Conservation (phyloP, 2,888 invertebrate genomes). For the Rhyacophila evoluta region DNA sequence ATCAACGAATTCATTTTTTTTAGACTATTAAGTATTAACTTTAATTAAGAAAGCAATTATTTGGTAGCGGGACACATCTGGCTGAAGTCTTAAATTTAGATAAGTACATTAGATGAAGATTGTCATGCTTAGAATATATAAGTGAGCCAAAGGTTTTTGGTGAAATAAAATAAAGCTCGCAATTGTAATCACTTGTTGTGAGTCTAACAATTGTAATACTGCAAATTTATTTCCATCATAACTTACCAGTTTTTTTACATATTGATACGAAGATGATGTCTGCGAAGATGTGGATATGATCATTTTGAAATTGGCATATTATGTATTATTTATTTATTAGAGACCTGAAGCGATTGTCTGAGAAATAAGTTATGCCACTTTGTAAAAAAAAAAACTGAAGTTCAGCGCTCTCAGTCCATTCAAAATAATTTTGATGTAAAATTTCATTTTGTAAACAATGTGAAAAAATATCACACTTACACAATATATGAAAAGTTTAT, state of each 20-base stretch:
- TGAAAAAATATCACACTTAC: conserved; percentile 27
- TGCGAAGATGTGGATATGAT: too few species aligned
- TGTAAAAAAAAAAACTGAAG: too few species aligned
- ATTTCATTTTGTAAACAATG: conserved; percentile 25
- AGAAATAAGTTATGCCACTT: too few species aligned
- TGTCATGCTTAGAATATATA: conserved; percentile 41
- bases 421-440: neutral
- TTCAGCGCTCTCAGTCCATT: conserved; percentile 8
- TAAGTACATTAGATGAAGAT: conserved; percentile 42
- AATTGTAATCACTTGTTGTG: too few species aligned
- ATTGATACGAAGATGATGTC: too few species aligned
- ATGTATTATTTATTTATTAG: neutral
- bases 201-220: too few species aligned
- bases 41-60: conserved; percentile 10
- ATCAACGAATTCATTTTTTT: neutral
- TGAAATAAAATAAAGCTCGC: neutral
- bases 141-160: conserved; percentile 30
- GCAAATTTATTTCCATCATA: too few species aligned
- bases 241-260: too few species aligned
- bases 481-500: neutral
- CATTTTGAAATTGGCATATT: neutral
- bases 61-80: conserved; percentile 33
- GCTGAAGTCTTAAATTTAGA: conserved; percentile 22
- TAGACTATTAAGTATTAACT: neutral
- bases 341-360: conserved; percentile 30